Percentiles rank a stretch among this genome's conserved stretches.
Conservation (phyloP, 2,888 invertebrate genomes). For the Colostygia pectinataria region DNA sequence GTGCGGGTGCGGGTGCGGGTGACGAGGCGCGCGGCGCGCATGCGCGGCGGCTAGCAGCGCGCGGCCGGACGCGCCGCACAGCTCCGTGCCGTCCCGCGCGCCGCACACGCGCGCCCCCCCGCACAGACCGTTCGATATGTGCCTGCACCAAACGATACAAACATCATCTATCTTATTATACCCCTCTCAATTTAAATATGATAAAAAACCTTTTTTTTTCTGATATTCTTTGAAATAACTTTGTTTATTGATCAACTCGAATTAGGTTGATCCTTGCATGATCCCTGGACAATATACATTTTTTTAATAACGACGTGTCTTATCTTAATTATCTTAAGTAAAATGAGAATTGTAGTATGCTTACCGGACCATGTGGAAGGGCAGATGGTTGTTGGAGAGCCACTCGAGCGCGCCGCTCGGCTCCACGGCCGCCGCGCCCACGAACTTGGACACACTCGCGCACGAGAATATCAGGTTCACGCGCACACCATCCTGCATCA, state of each 20-base stretch:
- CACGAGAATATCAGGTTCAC: constrained; percentile 66
- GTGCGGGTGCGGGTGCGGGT: constrained; percentile 35
- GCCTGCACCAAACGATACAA: too few relatives aligned
- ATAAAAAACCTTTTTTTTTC: too few relatives aligned
- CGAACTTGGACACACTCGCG: constrained; percentile 60
- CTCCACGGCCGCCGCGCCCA: constrained; percentile 60
- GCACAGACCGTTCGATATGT: constrained; percentile 81
- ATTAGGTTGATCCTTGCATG: too few relatives aligned
- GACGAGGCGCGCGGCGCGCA: constrained; percentile 58
- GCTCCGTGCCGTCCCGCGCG: constrained; percentile 84
- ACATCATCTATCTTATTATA: too few relatives aligned
- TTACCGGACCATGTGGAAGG: constrained; percentile 65
- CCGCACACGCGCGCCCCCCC: constrained; percentile 81
- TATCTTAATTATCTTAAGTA: too few relatives aligned
- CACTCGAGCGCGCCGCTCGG: constrained; percentile 50
- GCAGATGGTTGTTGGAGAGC: constrained; percentile 60
- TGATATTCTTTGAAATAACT: too few relatives aligned
- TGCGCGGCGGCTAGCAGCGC: constrained; percentile 49
- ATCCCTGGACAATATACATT: too few relatives aligned
- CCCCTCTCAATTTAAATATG: too few relatives aligned
- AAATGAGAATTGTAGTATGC: constrained; percentile 7
- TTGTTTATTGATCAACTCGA: too few relatives aligned
- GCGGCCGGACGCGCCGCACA: constrained; percentile 56
- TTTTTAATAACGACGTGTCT: too few relatives aligned
- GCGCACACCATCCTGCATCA: constrained; percentile 58